phyloP scores from a whole-genome alignment of 2,113 vertebrate genomes.

The Notothenia rossii region DNA sequence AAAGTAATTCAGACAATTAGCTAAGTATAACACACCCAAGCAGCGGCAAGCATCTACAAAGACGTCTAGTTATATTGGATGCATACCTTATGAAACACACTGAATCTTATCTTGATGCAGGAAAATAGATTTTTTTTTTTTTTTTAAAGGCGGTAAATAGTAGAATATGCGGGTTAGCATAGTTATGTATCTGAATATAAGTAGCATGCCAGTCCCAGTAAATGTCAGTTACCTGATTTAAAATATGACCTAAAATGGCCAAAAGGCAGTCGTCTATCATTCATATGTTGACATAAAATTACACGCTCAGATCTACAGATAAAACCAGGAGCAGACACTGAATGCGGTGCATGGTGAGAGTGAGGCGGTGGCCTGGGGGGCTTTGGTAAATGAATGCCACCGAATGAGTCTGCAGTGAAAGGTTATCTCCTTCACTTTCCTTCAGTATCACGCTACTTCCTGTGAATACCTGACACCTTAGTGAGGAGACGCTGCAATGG shows the following conservation, averaged over 20 bases:
- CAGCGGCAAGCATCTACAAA: conserved; percentile 41
- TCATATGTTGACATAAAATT: conserved; percentile 10
- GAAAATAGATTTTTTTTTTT: conserved; percentile 28
- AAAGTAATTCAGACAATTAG: conserved; percentile 66
- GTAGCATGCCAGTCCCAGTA: conserved; percentile 2
- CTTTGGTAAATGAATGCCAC: conserved; percentile 40
- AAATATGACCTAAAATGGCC: neutral
- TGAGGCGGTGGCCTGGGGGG: conserved; percentile 37
- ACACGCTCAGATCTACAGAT: conserved; percentile 15
- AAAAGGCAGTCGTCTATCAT: neutral
- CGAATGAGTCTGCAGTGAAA: conserved; percentile 46
- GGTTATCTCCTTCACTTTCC: conserved; percentile 65
- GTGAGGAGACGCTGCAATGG: conserved; percentile 46
- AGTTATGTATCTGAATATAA: neutral
- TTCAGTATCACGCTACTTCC: conserved; percentile 48
- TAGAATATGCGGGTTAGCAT: neutral
- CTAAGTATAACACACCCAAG: conserved; percentile 57
- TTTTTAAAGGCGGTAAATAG: neutral
- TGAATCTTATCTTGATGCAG: conserved; percentile 10
- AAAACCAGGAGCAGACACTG: conserved; percentile 18
- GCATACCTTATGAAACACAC: conserved; percentile 20
- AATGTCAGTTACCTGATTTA: neutral
- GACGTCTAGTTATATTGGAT: conserved; percentile 7
- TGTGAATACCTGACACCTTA: conserved; percentile 51
- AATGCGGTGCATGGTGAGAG: conserved; percentile 32